Evolutionary conservation across 2,888 invertebrate genomes (phyloP), one percentile per base, ranked within the genome.

Genomic region (Sphinx pinastri): DNA sequence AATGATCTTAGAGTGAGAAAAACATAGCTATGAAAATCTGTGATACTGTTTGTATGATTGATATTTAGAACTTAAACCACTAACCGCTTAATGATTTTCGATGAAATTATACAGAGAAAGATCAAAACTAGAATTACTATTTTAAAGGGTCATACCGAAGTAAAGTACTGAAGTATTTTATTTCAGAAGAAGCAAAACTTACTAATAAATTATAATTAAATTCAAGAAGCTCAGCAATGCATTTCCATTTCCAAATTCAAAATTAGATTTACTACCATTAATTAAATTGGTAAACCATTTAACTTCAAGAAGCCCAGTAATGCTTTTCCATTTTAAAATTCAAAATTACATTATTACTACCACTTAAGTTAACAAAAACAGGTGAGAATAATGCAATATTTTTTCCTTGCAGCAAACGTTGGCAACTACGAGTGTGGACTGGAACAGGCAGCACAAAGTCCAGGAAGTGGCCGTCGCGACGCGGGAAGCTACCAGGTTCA

Each of bases 401-500:
- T 73, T 82, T 88, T 89, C 82, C 92, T 86, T 77, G 69, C 90
- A 93, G 93, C 91, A 57, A 91, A 89, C 83, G 89, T 88, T 75
- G 85, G 89, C 73, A 91, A 92, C 88, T 90, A 87, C 81, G 93
- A 92, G 71, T 85, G 89, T 74, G 91, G 92, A 72, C 83, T 88
- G 54, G 91, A 91, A 74, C 87, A 87, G 82, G 76, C 84, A 69
- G 80, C 82, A 68, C 83, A 84, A 72, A 93, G 91, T 74, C 92
- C 93, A 77, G 91, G 86, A 83, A 86, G 84, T 73, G 85, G 79
- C 68, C 86, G 81, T 38, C 86, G 82, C 70, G 79, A 77, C 71
- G 76, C 89, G 76, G 89, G 88, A 86, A 91, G 81, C 81, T 88
- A 83, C 82, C 93, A 93, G 92, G 93, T 93, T 76, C 75, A 82